phyloP scores from a whole-genome alignment of 2,113 vertebrate species.

The Xiphophorus couchianus region DNA sequence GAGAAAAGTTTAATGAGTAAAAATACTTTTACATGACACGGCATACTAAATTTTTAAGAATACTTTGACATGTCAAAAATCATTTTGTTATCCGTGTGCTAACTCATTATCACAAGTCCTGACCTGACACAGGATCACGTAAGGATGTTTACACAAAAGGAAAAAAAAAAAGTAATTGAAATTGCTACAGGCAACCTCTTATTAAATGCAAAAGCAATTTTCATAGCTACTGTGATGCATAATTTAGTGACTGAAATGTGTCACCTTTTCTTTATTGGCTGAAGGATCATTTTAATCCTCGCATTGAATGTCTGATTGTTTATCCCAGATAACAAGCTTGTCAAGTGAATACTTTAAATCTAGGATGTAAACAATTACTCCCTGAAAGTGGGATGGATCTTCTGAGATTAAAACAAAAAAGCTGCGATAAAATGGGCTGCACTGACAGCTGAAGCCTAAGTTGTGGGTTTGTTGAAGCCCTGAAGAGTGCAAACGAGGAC shows the following conservation, averaged over 20 bases:
- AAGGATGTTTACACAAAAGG: not conserved
- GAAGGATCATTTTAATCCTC: not conserved
- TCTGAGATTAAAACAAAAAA: slow-evolving; percentile 3
- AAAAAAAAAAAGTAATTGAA: not conserved
- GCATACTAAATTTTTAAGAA: not conserved
- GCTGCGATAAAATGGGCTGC: not conserved
- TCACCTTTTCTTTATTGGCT: not conserved
- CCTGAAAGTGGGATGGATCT: not conserved
- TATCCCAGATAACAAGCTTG: not conserved
- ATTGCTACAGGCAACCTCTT: not conserved
- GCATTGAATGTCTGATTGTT: slow-evolving; percentile 4
- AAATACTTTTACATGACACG: not conserved
- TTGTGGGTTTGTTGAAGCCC: slow-evolving; percentile 45
- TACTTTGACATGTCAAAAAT: not conserved
- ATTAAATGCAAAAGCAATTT: not conserved
- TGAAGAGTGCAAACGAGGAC: slow-evolving; percentile 8
- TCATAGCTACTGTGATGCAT: not conserved
- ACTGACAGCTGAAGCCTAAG: slow-evolving; percentile 47
- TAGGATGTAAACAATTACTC: slow-evolving; percentile 20
- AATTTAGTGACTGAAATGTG: slow-evolving; percentile 6
- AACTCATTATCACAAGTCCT: not conserved
- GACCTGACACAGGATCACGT: not conserved
- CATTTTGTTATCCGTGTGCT: not conserved
- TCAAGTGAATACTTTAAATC: slow-evolving; percentile 6
- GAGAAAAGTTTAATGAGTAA: not conserved